Evolutionary conservation across 2,888 invertebrate genomes (phyloP), one percentile per base, ranked within the genome.

Genomic region (Aspidiotus destructor): DNA sequence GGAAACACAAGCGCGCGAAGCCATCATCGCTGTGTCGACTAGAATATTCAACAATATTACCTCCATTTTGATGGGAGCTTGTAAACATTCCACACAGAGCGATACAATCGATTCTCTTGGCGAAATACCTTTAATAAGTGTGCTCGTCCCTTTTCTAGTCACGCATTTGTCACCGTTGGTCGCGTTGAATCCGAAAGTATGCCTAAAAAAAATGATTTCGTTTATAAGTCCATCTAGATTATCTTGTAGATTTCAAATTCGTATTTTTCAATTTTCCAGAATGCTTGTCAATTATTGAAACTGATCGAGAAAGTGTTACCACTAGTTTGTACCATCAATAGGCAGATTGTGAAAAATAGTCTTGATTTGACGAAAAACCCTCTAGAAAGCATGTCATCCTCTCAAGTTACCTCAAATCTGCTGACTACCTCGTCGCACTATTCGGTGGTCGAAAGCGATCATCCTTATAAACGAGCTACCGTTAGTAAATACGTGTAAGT

Each of bases 361-460:
- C 57, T 42, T 17, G 65, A 65, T 40, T 57, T 42, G n/a, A 57
- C 65, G 17, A 17, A 75, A 75, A 55, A 72, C 74, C 44, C 75
- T 74, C 72, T 73, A 74, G 64, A 76, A 76, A 61, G 70, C 69
- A 13, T 68, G 40, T 71, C 60, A 69, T 69, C 44, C 69, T 69
- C 62, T 70, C 69, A 17, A 67, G 70, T 55, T 52, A 60, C 70
- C 69, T 70, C 71, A 67, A 70, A 64, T 69, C 71, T 76, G 64
- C 74, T 75, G 62, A 92, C 91, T 41, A 90, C 92, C 1, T 89
- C 91, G 70, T 86, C 88, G 75, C 90, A 91, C 79, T 94, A 92
- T 77, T 89, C 92, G 7, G 86, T 92, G 82, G 85, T 95, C 1
- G 97, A 98, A 79, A 95, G 95, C 77, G 94, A 95, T 54, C 98